phyloP scores from a whole-genome alignment of 1,140 invertebrate genomes.

The Aphaenogaster ashmeadi region DNA sequence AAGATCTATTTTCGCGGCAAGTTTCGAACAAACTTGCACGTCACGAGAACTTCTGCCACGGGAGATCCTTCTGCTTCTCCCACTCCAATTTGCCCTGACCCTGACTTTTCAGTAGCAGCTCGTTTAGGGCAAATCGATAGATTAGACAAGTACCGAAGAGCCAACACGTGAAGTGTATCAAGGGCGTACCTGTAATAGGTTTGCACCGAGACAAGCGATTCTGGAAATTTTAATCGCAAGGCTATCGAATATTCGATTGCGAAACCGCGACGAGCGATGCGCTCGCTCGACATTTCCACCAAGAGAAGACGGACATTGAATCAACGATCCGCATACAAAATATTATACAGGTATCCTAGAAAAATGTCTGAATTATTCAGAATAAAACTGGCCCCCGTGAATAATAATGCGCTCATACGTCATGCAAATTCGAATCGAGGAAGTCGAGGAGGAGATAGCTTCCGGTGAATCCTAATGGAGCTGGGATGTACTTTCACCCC shows the following conservation, averaged over 20 bases:
- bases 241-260: neutral
- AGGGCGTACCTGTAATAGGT: constrained; percentile 72
- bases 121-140: constrained; percentile 64
- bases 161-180: constrained; percentile 65
- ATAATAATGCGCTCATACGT: constrained; percentile 5
- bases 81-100: constrained; percentile 11
- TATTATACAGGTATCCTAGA: neutral
- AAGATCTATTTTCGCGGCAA: constrained; percentile 18
- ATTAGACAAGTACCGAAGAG: constrained; percentile 19
- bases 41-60: neutral
- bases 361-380: constrained; percentile 11
- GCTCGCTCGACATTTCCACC: neutral
- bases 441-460: constrained; percentile 17
- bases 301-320: neutral
- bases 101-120: constrained; percentile 62
- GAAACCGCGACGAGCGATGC: neutral
- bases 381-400: neutral
- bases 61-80: neutral
- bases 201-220: constrained; percentile 52
- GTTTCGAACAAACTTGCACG: constrained; percentile 19
- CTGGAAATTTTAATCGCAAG: neutral
- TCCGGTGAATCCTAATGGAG: constrained; percentile 2
- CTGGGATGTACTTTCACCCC: constrained; percentile 24
- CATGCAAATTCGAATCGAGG: neutral
- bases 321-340: neutral